Evolutionary conservation across 2,113 vertebrate species (phyloP), one percentile per base, ranked within the genome.

Genomic region (Porphyrio hochstetteri): DNA sequence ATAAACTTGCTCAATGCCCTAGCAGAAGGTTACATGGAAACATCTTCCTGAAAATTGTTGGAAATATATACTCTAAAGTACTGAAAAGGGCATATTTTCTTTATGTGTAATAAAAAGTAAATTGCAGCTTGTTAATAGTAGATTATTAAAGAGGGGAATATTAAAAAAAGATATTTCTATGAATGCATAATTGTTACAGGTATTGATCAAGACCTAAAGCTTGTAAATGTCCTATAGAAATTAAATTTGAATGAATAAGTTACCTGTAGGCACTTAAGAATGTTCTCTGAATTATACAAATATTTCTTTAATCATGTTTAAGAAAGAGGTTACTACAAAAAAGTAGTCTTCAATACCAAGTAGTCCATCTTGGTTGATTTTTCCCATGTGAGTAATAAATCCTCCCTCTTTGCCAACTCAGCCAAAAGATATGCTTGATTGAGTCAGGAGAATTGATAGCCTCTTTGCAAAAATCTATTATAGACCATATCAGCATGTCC

Each of bases 381-480:
- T 87, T 94, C 92, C 93, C 88, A 42, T 42, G 38, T 65, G 96
- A 93, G 50, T 90, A 93, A 97, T 97, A 97, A 97, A 98, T 98
- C 61, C 81, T 97, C 35, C 53, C 53, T 88, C 44, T 98, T 96
- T 98, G 97, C 97, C 79, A 95, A 97, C 75, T 97, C 96, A 98
- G 97, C 88, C 93, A 97, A 90, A 53, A 95, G 96, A 95, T 90
- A 91, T 84, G 92, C 88, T 97, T 96, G 93, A 91, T n/a, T 92
- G 92, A 97, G 78, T 92, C 78, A 82, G 78, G 82, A 97, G 75
- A 97, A 97, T 95, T 97, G 96, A 98, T 91, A 96, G 95, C 53
- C 91, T 91, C 84, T 96, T 96, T 90, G 59, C 83, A 94, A 97
- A 98, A 97, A 96, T 96, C 93, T 97, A 93, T 96, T 96, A 92